phyloP scores from a whole-genome alignment of 2,888 invertebrate species.

The Endotricha flammealis region DNA sequence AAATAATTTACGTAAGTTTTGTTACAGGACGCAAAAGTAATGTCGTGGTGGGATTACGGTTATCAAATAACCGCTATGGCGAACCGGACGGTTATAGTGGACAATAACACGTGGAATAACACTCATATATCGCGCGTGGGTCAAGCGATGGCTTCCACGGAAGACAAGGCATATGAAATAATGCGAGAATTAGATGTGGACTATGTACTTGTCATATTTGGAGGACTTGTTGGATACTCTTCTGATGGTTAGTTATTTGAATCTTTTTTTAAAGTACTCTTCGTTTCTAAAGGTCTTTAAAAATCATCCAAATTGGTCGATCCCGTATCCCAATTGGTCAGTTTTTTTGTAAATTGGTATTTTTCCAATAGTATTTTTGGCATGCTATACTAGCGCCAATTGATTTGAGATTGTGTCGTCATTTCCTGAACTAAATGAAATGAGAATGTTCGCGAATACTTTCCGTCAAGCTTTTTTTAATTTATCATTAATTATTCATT shows the following conservation, averaged over 20 bases:
- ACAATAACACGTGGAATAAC: conserved; percentile 99
- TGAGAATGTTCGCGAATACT: no score
- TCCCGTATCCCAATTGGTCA: no score
- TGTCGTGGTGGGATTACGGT: conserved; percentile 99
- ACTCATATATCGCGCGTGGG: conserved; percentile 98
- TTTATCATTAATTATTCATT: no score
- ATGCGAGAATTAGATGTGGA: conserved; percentile 98
- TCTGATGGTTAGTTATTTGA: conserved; percentile 87
- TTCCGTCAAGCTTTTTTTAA: no score
- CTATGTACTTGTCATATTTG: conserved; percentile 98
- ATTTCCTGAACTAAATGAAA: no score
- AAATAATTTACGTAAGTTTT: conserved; percentile 73
- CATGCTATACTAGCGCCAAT: no score
- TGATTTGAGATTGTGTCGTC: no score
- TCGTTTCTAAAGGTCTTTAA: no score
- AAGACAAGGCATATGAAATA: conserved; percentile 98
- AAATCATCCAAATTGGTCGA: no score
- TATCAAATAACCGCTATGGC: conserved; percentile 99
- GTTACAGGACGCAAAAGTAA: conserved; percentile 91
- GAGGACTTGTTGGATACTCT: conserved; percentile 98
- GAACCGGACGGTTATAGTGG: conserved; percentile 97
- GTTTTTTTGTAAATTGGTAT: no score
- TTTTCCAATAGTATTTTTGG: no score
- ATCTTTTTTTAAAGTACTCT: no score
- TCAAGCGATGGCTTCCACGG: conserved; percentile 98